These are phyloP conservation scores for Desoria tigrina DNA, from an alignment of 2,888 invertebrate genomes.

Conservation along the genomic window DNA sequence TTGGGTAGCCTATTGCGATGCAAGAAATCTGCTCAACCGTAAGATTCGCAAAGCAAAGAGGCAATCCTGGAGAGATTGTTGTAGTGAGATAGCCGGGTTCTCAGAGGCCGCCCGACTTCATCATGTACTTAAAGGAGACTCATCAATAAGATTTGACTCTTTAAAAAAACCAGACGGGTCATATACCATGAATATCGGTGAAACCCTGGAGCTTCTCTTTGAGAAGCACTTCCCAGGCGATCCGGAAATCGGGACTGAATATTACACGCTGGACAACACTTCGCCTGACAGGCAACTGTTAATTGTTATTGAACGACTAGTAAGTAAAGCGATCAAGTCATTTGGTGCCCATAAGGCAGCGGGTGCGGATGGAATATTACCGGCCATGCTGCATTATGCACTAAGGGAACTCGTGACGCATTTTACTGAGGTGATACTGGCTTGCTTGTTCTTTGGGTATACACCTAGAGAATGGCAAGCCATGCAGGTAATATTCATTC, in stretches of 20 bases:
- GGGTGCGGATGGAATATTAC: constrained; percentile 18
- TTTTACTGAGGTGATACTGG: constrained; percentile 1
- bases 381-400: constrained; percentile 8
- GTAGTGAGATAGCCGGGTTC: no score
- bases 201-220: neutral
- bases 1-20: no score
- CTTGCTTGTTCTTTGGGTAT: constrained; percentile 21
- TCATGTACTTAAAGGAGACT: no score
- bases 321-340: constrained; percentile 7
- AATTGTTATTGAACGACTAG: neutral
- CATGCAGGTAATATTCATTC: constrained; percentile 16
- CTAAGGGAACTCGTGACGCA: neutral
- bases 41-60: no score
- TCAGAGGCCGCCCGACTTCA: no score
- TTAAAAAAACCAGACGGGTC: neutral
- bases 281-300: neutral
- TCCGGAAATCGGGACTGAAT: neutral
- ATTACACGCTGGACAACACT: neutral
- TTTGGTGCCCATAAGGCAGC: constrained; percentile 14
- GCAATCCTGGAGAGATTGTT: no score
- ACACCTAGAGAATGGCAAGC: constrained; percentile 20
- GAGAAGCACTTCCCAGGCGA: neutral
- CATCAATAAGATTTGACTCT: no score
- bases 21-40: no score
- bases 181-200: neutral